Percentiles rank a stretch among this genome's conserved stretches.
Evolutionary conservation across 2,797 vertebrate species (phyloP).

Genomic region (Lerista edwardsae): DNA sequence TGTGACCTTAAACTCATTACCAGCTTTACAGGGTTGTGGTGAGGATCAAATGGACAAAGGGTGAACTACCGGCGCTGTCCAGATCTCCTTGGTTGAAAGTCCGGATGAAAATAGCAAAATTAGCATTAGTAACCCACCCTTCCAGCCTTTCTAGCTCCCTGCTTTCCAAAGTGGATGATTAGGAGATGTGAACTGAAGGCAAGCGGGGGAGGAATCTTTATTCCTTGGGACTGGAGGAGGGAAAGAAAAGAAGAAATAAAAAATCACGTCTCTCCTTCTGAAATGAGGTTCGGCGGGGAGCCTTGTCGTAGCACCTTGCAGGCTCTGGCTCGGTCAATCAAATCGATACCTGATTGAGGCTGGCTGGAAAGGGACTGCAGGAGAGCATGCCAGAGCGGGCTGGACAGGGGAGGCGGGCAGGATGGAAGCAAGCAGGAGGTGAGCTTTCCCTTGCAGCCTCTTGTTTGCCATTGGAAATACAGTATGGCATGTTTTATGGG

Average conservation of each 20-base stretch:
- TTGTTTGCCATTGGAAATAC: conserved; percentile 32
- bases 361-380: conserved; percentile 68
- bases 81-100: neutral
- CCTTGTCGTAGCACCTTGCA: conserved; percentile 70
- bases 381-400: conserved; percentile 64
- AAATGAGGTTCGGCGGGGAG: conserved; percentile 71
- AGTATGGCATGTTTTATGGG: no score
- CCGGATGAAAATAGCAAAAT: neutral
- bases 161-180: neutral
- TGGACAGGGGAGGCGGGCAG: conserved; percentile 60
- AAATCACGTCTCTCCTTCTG: conserved; percentile 71
- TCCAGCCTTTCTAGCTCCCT: neutral
- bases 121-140: no score
- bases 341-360: conserved; percentile 76
- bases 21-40: neutral
- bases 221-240: conserved; percentile 58
- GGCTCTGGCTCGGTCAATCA: conserved; percentile 66
- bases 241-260: conserved; percentile 74
- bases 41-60: neutral
- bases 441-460: conserved; percentile 66
- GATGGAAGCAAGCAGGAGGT: conserved; percentile 61
- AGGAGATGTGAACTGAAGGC: neutral
- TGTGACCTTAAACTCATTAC: no score
- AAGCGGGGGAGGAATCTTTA: conserved; percentile 62
- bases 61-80: no score